Percentiles rank a stretch among this genome's conserved stretches.
Conservation (phyloP, 1,140 invertebrate species). For the Sipha flava region DNA sequence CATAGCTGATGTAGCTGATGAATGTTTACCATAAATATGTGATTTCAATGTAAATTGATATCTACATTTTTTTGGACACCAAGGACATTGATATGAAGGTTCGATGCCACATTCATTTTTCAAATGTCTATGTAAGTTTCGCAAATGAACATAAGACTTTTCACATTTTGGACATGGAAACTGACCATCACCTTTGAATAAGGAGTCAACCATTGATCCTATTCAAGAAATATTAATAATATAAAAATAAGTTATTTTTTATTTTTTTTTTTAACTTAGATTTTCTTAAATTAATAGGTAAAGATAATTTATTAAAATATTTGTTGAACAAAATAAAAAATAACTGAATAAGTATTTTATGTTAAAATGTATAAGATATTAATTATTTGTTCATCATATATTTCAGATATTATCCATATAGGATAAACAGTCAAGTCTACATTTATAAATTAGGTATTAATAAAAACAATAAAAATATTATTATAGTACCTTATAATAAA, state of each 20-base stretch:
- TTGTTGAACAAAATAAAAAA: neutral
- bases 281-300: no score
- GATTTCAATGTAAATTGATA: slow-evolving; percentile 39
- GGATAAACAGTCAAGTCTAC: no score
- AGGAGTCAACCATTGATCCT: neutral
- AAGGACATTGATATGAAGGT: slow-evolving; percentile 35
- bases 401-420: no score
- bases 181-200: neutral
- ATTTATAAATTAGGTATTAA: no score
- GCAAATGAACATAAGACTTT: slow-evolving; percentile 36
- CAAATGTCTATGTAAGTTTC: slow-evolving; percentile 35
- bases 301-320: neutral
- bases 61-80: slow-evolving; percentile 41
- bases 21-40: slow-evolving; percentile 36
- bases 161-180: slow-evolving; percentile 27
- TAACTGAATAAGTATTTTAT: no score
- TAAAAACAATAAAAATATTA: no score
- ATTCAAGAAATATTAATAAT: slow-evolving; percentile 10
- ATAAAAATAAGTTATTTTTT: neutral
- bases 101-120: slow-evolving; percentile 37
- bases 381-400: no score
- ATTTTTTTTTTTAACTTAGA: no score
- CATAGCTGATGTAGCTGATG: neutral
- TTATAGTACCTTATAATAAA: neutral
- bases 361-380: no score